Evolutionary conservation across 2,113 vertebrate species (phyloP), one percentile per base, ranked within the genome.

Genomic region (Lophotis ruficrista): DNA sequence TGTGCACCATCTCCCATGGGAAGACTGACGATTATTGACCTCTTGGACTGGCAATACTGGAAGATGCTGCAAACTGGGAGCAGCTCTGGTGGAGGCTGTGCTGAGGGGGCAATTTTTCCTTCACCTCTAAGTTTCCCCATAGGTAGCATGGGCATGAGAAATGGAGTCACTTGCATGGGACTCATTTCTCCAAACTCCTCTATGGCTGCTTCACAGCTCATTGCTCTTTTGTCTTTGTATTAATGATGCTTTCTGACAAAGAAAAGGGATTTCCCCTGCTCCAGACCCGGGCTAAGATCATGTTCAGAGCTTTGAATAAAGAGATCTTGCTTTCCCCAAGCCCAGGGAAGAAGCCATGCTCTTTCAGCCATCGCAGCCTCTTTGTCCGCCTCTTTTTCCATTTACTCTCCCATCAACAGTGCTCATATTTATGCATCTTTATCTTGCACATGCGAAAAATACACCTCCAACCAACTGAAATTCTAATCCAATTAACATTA

Each of bases 401-500:
- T n/a, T 75, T 56, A 38, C 25, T 83, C 31, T 90, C 47, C 54
- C 60, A 35, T 50, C 7, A 10, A 3, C 3, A 1, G 13, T 0
- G 0, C 61, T 91, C 0, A 0, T 25, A 31, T 87, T 93, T 23
- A 31, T 4, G 48, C 3, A 17, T 81, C 90, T 94, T 95, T 92
- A 88, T 97, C 84, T 33, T 30, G 0, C 41, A 4, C 38, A 1
- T 0, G 8, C 94, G n/a, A 80, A 95, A 94, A 77, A 41, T 1
- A 45, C 60, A 90, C 43, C 82, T 95, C 91, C 35, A 41, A 78
- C 87, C 62, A 54, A 41, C 6, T 60, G 91, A 87, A 93, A 81
- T n/a, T 18, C 64, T 91, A 91, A 97, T 93, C 91, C 91, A 94
- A 90, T 97, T 90, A 95, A 31, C 50, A 65, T 56, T 7, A 73